Conservation (phyloP, 1,140 invertebrate species). For the Elymnias hypermnestra region DNA sequence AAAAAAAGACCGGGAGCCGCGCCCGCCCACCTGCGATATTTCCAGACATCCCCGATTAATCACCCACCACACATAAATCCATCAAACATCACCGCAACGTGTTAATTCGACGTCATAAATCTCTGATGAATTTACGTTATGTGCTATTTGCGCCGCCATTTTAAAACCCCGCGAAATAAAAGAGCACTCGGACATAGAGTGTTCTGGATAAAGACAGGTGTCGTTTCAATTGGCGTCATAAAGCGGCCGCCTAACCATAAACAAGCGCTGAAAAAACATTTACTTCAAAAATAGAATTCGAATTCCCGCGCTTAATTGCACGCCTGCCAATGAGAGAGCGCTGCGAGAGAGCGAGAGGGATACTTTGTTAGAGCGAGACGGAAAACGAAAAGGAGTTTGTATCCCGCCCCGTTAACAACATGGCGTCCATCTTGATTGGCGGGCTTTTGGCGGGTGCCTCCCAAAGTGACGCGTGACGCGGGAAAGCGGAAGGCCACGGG, state of each 20-base stretch:
- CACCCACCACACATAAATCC: slow-evolving; percentile 54
- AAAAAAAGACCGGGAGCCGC: slow-evolving; percentile 11
- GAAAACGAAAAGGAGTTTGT: slow-evolving; percentile 27
- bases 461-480: slow-evolving; percentile 40
- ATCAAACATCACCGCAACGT: slow-evolving; percentile 50
- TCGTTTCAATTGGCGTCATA: slow-evolving; percentile 39
- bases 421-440: slow-evolving; percentile 69
- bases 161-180: slow-evolving; percentile 39
- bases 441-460: slow-evolving; percentile 48
- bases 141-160: slow-evolving; percentile 32
- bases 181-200: slow-evolving; percentile 22
- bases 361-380: slow-evolving; percentile 32
- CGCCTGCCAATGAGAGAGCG: slow-evolving; percentile 59
- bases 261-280: slow-evolving; percentile 71
- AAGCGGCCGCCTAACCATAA: slow-evolving; percentile 36
- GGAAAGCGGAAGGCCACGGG: slow-evolving; percentile 53
- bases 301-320: slow-evolving; percentile 73
- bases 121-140: slow-evolving; percentile 54
- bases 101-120: slow-evolving; percentile 61
- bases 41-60: slow-evolving; percentile 33
- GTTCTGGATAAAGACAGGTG: slow-evolving; percentile 36
- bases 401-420: slow-evolving; percentile 67
- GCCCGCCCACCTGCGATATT: slow-evolving; percentile 27
- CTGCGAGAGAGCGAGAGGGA: slow-evolving; percentile 45
- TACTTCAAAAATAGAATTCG: slow-evolving; percentile 74